Percentiles rank a stretch among this genome's conserved stretches.
Evolutionary conservation across 2,888 invertebrate species (phyloP).

Genomic region (Balanococcus diminutus): DNA sequence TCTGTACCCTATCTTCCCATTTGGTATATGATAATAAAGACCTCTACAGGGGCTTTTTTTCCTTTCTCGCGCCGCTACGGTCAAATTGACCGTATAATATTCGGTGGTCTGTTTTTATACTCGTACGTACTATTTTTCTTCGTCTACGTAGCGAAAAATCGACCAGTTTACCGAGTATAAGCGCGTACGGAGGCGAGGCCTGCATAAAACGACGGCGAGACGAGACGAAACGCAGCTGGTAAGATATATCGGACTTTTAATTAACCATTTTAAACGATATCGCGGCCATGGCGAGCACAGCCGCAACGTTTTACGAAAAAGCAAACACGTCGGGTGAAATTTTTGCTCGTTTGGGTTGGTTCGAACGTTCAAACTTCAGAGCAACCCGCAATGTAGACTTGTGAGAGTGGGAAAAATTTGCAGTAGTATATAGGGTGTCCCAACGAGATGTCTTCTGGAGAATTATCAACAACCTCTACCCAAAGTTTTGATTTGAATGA

Average conservation of each 20-base stretch:
- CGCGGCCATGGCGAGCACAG: background rate
- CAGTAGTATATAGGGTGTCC: too few relatives aligned
- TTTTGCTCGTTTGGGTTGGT: background rate
- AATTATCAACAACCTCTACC: too few relatives aligned
- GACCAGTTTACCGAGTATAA: background rate
- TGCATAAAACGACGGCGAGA: background rate
- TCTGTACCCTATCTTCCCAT: background rate
- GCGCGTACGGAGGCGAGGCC: background rate
- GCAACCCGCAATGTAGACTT: too few relatives aligned
- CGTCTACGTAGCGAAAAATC: too few relatives aligned
- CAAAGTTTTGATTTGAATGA: too few relatives aligned
- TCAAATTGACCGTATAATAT: background rate
- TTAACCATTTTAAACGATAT: constrained; percentile 22
- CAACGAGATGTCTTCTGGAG: too few relatives aligned
- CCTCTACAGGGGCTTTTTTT: background rate
- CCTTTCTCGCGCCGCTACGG: background rate
- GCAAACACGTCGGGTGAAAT: background rate
- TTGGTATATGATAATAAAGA: background rate
- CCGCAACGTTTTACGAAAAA: background rate
- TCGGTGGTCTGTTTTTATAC: background rate
- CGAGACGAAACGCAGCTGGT: too few relatives aligned
- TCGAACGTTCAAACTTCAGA: too few relatives aligned
- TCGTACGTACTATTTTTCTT: too few relatives aligned
- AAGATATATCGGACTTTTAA: constrained; percentile 14
- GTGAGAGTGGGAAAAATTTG: too few relatives aligned